phyloP scores from a whole-genome alignment of 2,113 vertebrate species.

The Apteryx mantelli region DNA sequence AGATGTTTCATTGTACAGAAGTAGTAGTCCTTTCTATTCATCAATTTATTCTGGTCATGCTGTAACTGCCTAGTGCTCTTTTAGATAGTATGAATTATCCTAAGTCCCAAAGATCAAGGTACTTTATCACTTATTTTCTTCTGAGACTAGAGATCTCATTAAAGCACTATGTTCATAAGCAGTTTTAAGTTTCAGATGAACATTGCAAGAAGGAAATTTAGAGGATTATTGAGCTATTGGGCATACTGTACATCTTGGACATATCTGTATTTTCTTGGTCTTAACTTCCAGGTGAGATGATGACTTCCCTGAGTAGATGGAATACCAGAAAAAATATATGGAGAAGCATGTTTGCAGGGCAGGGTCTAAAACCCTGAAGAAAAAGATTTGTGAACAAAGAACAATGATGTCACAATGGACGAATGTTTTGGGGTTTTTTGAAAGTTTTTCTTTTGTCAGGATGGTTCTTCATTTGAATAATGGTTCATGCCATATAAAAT shows the following conservation, averaged over 20 bases:
- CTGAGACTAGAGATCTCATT: not conserved
- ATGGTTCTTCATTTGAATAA: not conserved
- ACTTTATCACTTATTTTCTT: not conserved
- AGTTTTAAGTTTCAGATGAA: not conserved
- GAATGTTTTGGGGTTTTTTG: not conserved
- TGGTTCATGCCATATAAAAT: not conserved
- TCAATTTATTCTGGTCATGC: not conserved
- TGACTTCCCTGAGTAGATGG: not conserved
- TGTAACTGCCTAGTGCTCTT: not conserved
- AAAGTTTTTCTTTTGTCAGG: not conserved
- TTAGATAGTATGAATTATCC: not conserved
- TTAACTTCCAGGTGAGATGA: not conserved
- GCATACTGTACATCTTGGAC: not conserved
- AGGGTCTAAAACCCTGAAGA: not conserved
- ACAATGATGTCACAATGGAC: not conserved
- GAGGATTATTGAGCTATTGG: not conserved
- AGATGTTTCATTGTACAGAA: not conserved
- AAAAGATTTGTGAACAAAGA: not conserved
- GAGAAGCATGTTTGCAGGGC: not conserved
- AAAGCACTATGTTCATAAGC: rapidly evolving
- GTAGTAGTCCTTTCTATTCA: not conserved
- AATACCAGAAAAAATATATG: not conserved
- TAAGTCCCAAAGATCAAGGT: not conserved
- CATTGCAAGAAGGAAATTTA: not conserved
- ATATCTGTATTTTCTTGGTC: not conserved